A percentile compares a stretch with the other conserved stretches of the same genome.
Evolutionary conservation across 2,888 invertebrate genomes (phyloP).

Genomic region (Nomada ruficornis): DNA sequence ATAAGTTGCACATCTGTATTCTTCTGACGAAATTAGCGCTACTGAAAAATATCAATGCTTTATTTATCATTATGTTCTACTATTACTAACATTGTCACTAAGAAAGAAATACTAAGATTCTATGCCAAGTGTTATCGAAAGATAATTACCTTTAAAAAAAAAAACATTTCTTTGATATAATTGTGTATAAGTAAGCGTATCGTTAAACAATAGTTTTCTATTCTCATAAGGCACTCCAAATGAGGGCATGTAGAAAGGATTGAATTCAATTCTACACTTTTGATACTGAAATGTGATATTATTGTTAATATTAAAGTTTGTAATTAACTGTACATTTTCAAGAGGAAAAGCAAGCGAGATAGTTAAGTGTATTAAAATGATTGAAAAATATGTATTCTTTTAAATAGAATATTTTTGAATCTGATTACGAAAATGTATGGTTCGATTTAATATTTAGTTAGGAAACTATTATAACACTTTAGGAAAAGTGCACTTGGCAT

Average conservation of each 20-base stretch:
- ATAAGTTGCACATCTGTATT: slow-evolving; percentile 68
- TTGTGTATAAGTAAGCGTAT: slow-evolving; percentile 48
- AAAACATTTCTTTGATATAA: slow-evolving; percentile 36
- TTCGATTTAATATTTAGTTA: slow-evolving; percentile 51
- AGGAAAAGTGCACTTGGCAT: slow-evolving; percentile 62
- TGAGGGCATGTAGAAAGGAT: slow-evolving; percentile 26
- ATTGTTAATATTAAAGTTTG: slow-evolving; percentile 54
- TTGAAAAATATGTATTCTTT: slow-evolving; percentile 34
- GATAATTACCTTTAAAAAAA: slow-evolving; percentile 24
- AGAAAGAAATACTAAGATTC: slow-evolving; percentile 35
- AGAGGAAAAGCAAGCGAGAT: slow-evolving; percentile 13
- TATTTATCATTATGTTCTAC: slow-evolving; percentile 57
- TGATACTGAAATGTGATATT: slow-evolving; percentile 67
- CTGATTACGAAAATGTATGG: slow-evolving; percentile 56
- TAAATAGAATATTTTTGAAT: slow-evolving; percentile 40
- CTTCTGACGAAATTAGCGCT: slow-evolving; percentile 63
- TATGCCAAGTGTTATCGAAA: slow-evolving; percentile 57
- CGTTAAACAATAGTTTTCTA: slow-evolving; percentile 56
- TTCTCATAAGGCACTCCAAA: slow-evolving; percentile 59
- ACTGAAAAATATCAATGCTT: slow-evolving; percentile 58
- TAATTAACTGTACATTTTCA: slow-evolving; percentile 50
- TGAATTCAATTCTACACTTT: slow-evolving; percentile 58
- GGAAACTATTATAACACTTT: slow-evolving; percentile 31
- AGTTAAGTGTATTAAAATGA: slow-evolving; percentile 30
- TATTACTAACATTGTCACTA: slow-evolving; percentile 34